Evolutionary conservation across 1,140 invertebrate species (phyloP).

Genomic region (Rhagoletis zephyria): DNA sequence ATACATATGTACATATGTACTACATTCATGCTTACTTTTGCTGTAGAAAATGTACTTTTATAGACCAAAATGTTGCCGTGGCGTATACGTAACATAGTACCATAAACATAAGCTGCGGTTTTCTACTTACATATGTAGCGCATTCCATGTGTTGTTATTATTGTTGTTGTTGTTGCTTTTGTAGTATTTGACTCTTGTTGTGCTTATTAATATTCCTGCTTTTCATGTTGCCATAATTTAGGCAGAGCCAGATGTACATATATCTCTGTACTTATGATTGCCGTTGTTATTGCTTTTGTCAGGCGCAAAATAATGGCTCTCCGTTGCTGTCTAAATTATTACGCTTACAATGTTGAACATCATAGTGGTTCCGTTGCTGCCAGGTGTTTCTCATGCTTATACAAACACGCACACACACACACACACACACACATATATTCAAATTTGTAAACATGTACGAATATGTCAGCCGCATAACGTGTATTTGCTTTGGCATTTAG

Average conservation of each 20-base stretch:
- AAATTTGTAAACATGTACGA: too few relatives aligned
- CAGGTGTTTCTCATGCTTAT: not conserved
- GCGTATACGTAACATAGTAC: slow-evolving; percentile 33
- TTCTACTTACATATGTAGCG: too few relatives aligned
- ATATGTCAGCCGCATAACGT: not conserved
- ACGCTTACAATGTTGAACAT: not conserved
- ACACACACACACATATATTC: too few relatives aligned
- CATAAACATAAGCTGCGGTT: not conserved
- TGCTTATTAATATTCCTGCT: slow-evolving; percentile 34
- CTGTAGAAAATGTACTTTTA: not conserved
- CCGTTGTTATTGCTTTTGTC: slow-evolving; percentile 40
- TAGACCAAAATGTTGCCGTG: not conserved
- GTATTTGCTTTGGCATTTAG: not conserved
- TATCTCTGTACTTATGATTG: slow-evolving; percentile 31
- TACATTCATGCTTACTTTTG: too few relatives aligned
- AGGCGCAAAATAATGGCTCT: slow-evolving; percentile 32
- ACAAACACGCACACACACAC: not conserved
- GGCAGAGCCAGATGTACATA: slow-evolving; percentile 31
- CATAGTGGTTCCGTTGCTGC: slow-evolving; percentile 7
- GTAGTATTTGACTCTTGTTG: slow-evolving; percentile 8
- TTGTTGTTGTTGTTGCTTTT: too few relatives aligned
- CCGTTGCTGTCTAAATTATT: slow-evolving; percentile 33
- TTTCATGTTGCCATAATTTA: slow-evolving; percentile 42
- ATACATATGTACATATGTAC: not conserved
- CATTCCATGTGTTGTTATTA: not conserved